phyloP scores from a whole-genome alignment of 2,113 vertebrate genomes.

The Laticauda colubrina region DNA sequence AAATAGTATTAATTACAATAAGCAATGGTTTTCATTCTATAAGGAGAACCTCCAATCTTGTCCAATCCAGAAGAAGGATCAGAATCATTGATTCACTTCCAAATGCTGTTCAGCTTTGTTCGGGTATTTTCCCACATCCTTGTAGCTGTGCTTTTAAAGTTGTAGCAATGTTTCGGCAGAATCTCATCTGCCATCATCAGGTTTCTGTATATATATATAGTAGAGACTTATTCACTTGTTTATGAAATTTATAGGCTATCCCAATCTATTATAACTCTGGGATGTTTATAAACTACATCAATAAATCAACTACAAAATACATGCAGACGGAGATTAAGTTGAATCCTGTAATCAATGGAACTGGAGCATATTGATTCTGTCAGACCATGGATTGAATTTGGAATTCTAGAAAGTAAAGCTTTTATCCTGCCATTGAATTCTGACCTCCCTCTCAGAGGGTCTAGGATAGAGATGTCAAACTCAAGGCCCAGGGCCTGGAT shows the following conservation, averaged over 20 bases:
- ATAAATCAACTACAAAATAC: too few species aligned
- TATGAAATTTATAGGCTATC: too few species aligned
- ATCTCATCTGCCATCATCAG: too few species aligned
- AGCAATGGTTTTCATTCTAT: background rate
- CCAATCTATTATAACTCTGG: too few species aligned
- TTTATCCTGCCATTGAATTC: background rate
- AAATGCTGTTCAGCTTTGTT: background rate
- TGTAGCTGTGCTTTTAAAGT: too few species aligned
- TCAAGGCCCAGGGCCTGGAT: too few species aligned
- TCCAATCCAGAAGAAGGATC: background rate
- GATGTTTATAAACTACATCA: too few species aligned
- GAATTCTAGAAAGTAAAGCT: background rate
- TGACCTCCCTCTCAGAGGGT: background rate
- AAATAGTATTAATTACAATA: background rate
- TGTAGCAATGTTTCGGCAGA: too few species aligned
- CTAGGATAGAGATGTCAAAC: too few species aligned
- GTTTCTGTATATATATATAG: too few species aligned
- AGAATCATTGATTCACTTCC: background rate
- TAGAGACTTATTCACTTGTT: too few species aligned
- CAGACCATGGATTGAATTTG: background rate
- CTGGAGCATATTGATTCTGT: background rate
- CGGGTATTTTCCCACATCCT: too few species aligned
- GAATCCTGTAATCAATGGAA: background rate
- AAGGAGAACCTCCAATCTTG: background rate
- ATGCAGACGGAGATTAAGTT: background rate